A percentile compares a stretch with the other conserved stretches of the same genome.
Evolutionary conservation across 2,113 vertebrate species (phyloP).

Genomic region (Hemiscyllium ocellatum): DNA sequence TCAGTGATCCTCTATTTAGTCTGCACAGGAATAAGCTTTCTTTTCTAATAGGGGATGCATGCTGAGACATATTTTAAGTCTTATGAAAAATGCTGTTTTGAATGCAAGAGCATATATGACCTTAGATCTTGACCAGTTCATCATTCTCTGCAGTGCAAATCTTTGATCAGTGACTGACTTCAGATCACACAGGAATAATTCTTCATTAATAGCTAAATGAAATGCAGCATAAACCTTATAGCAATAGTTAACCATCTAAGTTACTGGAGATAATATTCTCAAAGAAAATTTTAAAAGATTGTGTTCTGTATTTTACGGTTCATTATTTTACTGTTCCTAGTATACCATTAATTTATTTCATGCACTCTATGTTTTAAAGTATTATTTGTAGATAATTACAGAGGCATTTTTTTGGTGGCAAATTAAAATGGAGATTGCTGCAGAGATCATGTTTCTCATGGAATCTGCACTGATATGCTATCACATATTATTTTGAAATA

Average conservation of each 20-base stretch:
- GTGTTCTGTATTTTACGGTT: background rate
- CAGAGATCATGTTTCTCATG: background rate
- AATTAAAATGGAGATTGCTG: background rate
- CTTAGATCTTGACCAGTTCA: background rate
- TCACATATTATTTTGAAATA: background rate
- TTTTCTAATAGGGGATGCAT: conserved; percentile 15
- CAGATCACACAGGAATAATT: background rate
- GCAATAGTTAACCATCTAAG: conserved; percentile 6
- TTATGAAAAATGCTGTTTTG: background rate
- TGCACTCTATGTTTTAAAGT: too few species aligned
- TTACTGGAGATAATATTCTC: background rate
- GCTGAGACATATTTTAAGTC: conserved; percentile 28
- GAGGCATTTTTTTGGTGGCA: background rate
- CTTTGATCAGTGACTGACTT: conserved; percentile 1
- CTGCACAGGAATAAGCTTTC: background rate
- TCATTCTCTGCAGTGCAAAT: conserved; percentile 9
- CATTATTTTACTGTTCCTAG: background rate
- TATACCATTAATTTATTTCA: background rate
- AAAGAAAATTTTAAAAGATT: background rate
- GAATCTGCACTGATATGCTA: background rate
- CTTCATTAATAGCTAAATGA: background rate
- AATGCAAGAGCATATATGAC: conserved; percentile 13
- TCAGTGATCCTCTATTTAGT: background rate
- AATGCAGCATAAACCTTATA: background rate
- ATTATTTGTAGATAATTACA: background rate